A percentile compares a stretch with the other conserved stretches of the same genome.
Evolutionary conservation across 1,140 invertebrate species (phyloP).

Genomic region (Sitobion miscanthi): DNA sequence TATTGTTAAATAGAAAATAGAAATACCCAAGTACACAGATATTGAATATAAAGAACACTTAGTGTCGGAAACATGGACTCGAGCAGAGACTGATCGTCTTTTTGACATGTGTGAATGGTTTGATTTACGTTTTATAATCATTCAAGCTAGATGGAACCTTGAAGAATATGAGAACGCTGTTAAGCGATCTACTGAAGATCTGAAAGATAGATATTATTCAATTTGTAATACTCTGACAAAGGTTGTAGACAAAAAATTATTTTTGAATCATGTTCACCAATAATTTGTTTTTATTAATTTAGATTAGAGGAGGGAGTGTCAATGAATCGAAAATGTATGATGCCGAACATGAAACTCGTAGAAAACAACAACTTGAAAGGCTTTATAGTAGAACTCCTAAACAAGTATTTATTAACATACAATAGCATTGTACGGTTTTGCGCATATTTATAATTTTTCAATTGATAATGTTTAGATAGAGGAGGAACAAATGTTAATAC

Average conservation of each 20-base stretch:
- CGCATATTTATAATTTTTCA: not conserved
- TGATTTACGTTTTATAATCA: slow-evolving; percentile 93
- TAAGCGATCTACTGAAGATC: slow-evolving; percentile 84
- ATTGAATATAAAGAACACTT: slow-evolving; percentile 91
- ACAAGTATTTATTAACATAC: slow-evolving; percentile 70
- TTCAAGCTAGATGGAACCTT: slow-evolving; percentile 89
- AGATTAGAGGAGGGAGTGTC: slow-evolving; percentile 60
- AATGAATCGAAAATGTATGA: slow-evolving; percentile 73
- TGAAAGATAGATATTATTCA: slow-evolving; percentile 84
- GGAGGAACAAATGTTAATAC: slow-evolving; percentile 91
- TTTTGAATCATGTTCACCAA: slow-evolving; percentile 1
- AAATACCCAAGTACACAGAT: slow-evolving; percentile 88
- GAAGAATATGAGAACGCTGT: slow-evolving; percentile 67
- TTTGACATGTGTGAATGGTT: slow-evolving; percentile 90
- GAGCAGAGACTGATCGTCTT: slow-evolving; percentile 93
- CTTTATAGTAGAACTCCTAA: slow-evolving; percentile 92
- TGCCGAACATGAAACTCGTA: slow-evolving; percentile 90
- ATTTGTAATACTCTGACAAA: slow-evolving; percentile 68
- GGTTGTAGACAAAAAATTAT: slow-evolving; percentile 61
- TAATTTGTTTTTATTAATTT: not conserved
- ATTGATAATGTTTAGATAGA: slow-evolving; percentile 72
- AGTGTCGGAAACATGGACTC: slow-evolving; percentile 85
- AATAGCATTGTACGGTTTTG: not conserved
- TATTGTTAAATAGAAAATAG: slow-evolving; percentile 72
- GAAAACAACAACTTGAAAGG: slow-evolving; percentile 93